Evolutionary conservation across 2,888 invertebrate species (phyloP), one percentile per base, ranked within the genome.

Genomic region (Holacanthella duospinosa): DNA sequence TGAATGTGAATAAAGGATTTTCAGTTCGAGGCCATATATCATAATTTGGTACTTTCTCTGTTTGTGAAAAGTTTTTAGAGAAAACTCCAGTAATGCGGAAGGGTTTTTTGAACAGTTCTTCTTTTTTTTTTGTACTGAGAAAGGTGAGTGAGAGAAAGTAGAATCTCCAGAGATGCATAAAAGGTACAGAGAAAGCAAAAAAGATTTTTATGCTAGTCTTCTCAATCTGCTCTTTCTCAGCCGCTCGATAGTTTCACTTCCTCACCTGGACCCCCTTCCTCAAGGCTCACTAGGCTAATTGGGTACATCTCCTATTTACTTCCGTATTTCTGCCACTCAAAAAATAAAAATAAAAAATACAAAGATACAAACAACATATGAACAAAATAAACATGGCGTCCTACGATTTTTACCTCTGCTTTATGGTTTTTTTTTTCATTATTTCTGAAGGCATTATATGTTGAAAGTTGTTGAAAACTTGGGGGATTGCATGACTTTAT

Each of bases 21-120:
- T n/a, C n/a, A 36, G 6, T 48, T 48, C 21, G 19, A 48, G 6
- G 48, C 21, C 48, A 48, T 48, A 21, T 48, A 48, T 48, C 48
- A 48, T 48, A 48, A 48, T 48, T 48, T 48, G n/a, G 48, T 48
- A 21, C 48, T 48, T 48, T 48, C 36, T 16, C 19, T 48, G 48
- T 48, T 48, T 48, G 16, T 48, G 48, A 21, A n/a, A 48, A 48
- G 19, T 48, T 48, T 48, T 4, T 4, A 9, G 21, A 48, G 21
- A 21, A 48, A n/a, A n/a, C 48, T 48, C 21, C 48, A 48, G 48
- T 4, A 36, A 16, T n/a, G 16, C 36, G 36, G 36, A 36, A 36
- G 16, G 9, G 9, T 16, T 36, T 48, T 21, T 48, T 48, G 16
- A 4, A 48, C 9, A 36, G 16, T 36, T 16, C 36, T 36, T 16